Base-by-base conservation (phyloP, 23 tunicate species). In the Halocynthia roretzi region DNA sequence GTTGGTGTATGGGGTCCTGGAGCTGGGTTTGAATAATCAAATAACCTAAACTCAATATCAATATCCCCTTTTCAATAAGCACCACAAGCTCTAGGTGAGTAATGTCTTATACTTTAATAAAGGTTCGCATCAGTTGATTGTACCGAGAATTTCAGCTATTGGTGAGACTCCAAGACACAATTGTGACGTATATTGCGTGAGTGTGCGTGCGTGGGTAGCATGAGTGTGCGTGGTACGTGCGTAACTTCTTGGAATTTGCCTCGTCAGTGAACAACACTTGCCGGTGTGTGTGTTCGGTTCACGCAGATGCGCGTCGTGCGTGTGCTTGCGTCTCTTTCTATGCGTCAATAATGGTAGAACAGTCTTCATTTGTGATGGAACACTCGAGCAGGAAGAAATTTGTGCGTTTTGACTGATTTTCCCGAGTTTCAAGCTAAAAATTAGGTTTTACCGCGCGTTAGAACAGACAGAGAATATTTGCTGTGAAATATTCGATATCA, bases 341-440 rank as follows among this genome's bases (percentile, higher is more conserved):
- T 31, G 44, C 76, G 76, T 8, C 50, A 44, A 64, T 18, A 17
- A 65, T 48, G 70, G 68, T 54, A 9, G 54, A 51, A 19, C 51
- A 31, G 60, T 8, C 60, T 74, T 74, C 64, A 54, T 74, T 74
- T 74, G 78, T 56, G 78, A 74, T 64, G 78, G 22, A 21, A 74
- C 17, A 54, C 5, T 48, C 31, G 17, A 54, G 56, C 55, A 74
- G 23, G 56, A 50, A 54, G 56, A 74, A 62, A 54, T 74, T 54
- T 62, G 44, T 0, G 44, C 44, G 44, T 31, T 31, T 31, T 31
- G 44, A 31, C 44, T 31, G 44, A 31, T 0, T 31, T 31, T 31
- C 44, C 44, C 44, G 44, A 31, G 44, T 31, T 31, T 31, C 44
- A 31, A 31, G 44, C 44, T 31, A 31, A 31, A 31, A 31, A 31